Base-by-base conservation (phyloP, 2,888 invertebrate species). In the Scelioninae gen. 2 region DNA sequence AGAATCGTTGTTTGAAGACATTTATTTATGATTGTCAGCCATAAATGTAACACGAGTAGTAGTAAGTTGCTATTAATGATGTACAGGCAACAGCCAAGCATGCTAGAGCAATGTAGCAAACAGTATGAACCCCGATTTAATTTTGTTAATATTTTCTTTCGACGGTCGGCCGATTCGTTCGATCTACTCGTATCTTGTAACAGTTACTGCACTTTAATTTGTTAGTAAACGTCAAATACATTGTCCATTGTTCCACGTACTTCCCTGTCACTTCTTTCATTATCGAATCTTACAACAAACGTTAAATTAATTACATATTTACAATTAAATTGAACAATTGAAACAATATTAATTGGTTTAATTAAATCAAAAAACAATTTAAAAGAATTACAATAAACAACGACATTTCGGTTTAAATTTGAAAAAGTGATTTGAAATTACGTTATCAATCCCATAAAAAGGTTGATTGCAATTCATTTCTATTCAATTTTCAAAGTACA, bases 81-180 rank as follows among this genome's bases (percentile, higher is more conserved):
- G 79, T 76, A 77, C 85, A 85, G 83, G 84, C 84, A 83, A 81
- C 84, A 85, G 84, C 83, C 84, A 60, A 84, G 79, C 85, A 85
- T 85, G 85, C 85, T 83, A 81, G 81, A 78, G 84, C 81, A 76
- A 83, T 82, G 82, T 84, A 85, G 81, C 79, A 82, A 80, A 82
- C 77, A 84, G 48, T 63, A 48, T 72, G 37, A 55, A 41, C 35
- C 33, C 46, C 52, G 31, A 4, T 31, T 7, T 31, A 2, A 9
- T 31, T 31, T 25, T 25, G 43, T 69, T 67, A 65, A 58, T 64
- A n/a, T 7, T 50, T 25, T 60, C 5, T 31, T 50, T 13, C 39
- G 35, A 31, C 22, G 16, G 43, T 57, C 57, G 19, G 18, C 16
- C 16, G 5, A 37, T 33, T 39, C 9, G 11, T 55, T 16, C 7